phyloP scores from a whole-genome alignment of 2,888 invertebrate species.

The Epicampocera succincta region DNA sequence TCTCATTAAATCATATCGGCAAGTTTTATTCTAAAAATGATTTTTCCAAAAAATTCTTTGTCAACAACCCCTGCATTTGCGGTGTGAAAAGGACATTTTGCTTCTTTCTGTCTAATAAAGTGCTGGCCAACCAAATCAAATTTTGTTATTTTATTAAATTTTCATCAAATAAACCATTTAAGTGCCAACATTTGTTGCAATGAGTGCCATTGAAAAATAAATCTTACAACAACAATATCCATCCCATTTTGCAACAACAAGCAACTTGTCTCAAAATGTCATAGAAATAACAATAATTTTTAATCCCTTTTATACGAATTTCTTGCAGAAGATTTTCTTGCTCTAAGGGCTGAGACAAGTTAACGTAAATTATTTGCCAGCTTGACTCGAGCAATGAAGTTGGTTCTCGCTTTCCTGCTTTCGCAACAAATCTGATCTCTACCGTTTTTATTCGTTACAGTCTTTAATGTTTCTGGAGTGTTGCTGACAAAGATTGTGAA shows the following conservation, averaged over 20 bases:
- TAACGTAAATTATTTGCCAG: too few species aligned
- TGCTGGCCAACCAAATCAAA: too few species aligned
- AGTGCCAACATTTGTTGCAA: constrained; percentile 1
- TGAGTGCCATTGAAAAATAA: constrained; percentile 7
- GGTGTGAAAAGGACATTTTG: too few species aligned
- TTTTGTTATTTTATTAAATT: background rate
- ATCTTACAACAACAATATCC: background rate
- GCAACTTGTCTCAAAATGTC: constrained; percentile 16
- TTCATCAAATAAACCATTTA: constrained; percentile 5
- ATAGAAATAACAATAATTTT: constrained; percentile 39
- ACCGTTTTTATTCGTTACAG: background rate
- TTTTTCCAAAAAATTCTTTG: too few species aligned
- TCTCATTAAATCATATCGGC: too few species aligned
- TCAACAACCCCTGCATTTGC: too few species aligned
- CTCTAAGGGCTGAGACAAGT: background rate
- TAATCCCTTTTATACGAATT: constrained; percentile 3
- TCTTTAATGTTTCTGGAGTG: background rate
- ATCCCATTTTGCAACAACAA: background rate
- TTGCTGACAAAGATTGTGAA: constrained; percentile 14
- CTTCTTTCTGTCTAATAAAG: too few species aligned
- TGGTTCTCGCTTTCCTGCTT: too few species aligned
- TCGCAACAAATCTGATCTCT: background rate
- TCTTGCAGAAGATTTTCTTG: background rate
- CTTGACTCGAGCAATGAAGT: too few species aligned
- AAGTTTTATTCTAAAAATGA: too few species aligned